Base-by-base conservation (phyloP, 2,113 vertebrate species). In the Lagopus muta region DNA sequence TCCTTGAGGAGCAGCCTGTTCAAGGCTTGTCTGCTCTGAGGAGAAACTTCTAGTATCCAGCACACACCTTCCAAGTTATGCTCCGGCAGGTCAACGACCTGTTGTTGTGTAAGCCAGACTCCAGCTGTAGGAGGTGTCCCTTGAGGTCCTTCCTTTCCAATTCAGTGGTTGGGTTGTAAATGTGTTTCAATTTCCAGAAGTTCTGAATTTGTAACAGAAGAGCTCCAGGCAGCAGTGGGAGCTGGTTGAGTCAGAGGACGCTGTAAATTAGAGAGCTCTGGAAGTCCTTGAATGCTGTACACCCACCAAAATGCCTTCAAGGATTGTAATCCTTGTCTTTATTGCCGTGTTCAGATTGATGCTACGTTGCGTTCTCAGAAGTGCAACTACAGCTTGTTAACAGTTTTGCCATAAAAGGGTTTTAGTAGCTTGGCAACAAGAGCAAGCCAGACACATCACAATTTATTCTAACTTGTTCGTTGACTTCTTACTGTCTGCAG, bases 401-500 rank as follows among this genome's bases (percentile, higher is more conserved):
- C 42, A 86, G 84, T 45, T 45, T 54, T n/a, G 28, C 57, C 38
- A 6, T 86, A 92, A 82, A 42, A 48, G 38, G 69, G 58, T 64
- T 94, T 91, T 79, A 84, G 82, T 84, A 90, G 80, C 94, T 72
- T 94, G 88, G 92, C 91, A 95, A 95, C 93, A 77, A 61, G 48
- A 79, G 24, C 58, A 82, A 78, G 87, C 87, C 54, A 72, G 77
- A 73, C 58, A 50, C 80, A 65, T 81, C 61, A 20, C 36, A 6
- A 4, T 4, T 50, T 32, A 64, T 90, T 89, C 20, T 50, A 30
- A 19, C 30, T 71, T 55, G 18, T 43, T 73, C 40, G 65, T 79
- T 55, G 50, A 17, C 85, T 88, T 89, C 64, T 71, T 58, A 17
- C 50, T 58, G n/a, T 82, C 60, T 84, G 42, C 65, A 88, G 42